Conservation (phyloP, 2,113 vertebrate species). For the Nyctibius bracteatus region DNA sequence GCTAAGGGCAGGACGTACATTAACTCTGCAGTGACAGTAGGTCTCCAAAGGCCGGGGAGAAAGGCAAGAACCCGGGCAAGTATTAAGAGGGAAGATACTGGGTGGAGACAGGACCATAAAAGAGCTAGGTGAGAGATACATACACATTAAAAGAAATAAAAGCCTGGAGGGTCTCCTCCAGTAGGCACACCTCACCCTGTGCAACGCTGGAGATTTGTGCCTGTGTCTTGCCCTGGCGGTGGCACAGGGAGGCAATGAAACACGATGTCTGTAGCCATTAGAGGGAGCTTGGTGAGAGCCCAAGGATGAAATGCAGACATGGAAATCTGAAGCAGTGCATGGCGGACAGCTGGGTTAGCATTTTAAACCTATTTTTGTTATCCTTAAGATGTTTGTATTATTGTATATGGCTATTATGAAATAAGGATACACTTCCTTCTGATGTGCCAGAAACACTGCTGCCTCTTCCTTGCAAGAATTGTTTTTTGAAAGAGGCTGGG, state of each 20-base stretch:
- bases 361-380: neutral
- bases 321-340: neutral
- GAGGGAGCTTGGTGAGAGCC: neutral
- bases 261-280: neutral
- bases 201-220: rapidly evolving
- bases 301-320: neutral
- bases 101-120: neutral
- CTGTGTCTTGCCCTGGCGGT: rapidly evolving
- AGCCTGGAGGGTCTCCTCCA: neutral
- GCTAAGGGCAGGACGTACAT: neutral
- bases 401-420: neutral
- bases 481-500: neutral
- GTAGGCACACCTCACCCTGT: rapidly evolving
- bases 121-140: neutral
- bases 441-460: neutral
- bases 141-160: neutral
- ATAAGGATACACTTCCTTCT: neutral
- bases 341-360: neutral
- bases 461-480: neutral
- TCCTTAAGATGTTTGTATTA: neutral
- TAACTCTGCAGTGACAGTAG: neutral
- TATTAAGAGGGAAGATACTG: neutral
- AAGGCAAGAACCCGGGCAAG: neutral
- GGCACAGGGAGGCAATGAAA: neutral
- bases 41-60: neutral